Percentiles rank a stretch among this genome's conserved stretches.
Conservation (phyloP, 2,888 invertebrate species). For the Conchocele bisecta region DNA sequence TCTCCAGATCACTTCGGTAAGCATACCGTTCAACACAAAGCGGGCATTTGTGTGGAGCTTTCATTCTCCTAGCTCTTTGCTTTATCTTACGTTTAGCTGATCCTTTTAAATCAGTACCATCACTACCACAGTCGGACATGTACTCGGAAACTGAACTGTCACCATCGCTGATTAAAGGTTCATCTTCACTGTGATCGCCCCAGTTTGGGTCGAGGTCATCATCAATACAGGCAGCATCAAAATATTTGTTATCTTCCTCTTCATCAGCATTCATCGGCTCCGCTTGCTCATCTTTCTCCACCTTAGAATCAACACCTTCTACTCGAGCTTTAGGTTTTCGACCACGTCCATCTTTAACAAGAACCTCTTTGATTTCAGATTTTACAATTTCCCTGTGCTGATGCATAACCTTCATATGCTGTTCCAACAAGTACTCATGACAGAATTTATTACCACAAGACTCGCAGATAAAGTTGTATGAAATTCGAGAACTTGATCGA, state of each 20-base stretch:
- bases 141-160: no score
- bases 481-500: constrained; percentile 19
- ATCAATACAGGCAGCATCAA: constrained; percentile 5
- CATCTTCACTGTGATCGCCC: no score
- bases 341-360: not conserved
- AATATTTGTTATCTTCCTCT: constrained; percentile 9
- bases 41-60: constrained; percentile 16
- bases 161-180: no score
- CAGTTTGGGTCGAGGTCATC: no score
- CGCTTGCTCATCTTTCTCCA: no score
- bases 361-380: no score
- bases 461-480: constrained; percentile 29
- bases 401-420: constrained; percentile 15
- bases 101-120: no score
- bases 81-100: no score
- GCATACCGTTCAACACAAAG: constrained; percentile 47
- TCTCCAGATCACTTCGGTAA: constrained; percentile 28
- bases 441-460: constrained; percentile 36
- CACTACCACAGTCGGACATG: no score
- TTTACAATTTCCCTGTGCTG: not conserved
- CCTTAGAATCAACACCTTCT: constrained; percentile 7
- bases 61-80: not conserved
- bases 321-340: constrained; percentile 6
- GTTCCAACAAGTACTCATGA: constrained; percentile 28
- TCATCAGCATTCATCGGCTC: no score